Percentiles rank a stretch among this genome's conserved stretches.
These are phyloP conservation scores for Ryuthela nishihirai DNA, from an alignment of 2,888 invertebrate genomes.

Conservation along the genomic window DNA sequence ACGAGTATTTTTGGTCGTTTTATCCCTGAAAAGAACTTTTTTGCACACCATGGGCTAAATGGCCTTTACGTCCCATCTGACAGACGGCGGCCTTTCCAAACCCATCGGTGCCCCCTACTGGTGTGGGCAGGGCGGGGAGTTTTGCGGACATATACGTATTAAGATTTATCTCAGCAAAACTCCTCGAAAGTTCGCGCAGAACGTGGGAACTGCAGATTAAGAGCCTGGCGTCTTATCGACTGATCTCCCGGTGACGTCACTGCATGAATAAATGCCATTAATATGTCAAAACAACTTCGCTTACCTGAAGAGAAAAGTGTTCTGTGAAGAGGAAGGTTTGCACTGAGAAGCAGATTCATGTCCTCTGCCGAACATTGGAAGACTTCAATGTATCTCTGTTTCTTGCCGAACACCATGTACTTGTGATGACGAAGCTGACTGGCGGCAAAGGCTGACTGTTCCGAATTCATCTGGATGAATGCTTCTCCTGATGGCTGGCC, in stretches of 20 bases:
- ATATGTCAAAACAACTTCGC: too few species aligned
- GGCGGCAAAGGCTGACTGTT: constrained; percentile 83
- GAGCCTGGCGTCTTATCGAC: too few species aligned
- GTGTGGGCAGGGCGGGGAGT: too few species aligned
- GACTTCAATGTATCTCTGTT: constrained; percentile 95
- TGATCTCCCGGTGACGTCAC: too few species aligned
- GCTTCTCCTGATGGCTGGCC: constrained; percentile 98
- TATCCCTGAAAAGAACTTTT: too few species aligned
- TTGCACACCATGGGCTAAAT: too few species aligned
- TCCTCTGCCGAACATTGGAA: constrained; percentile 99
- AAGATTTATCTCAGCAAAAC: constrained; percentile 4
- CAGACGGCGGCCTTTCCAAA: too few species aligned
- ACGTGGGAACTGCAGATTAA: too few species aligned
- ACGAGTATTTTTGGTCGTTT: too few species aligned
- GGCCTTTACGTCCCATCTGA: too few species aligned
- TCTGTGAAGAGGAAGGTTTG: constrained; percentile 60
- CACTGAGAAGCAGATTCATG: constrained; percentile 94
- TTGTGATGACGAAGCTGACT: constrained; percentile 92
- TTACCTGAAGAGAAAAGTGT: constrained; percentile 57
- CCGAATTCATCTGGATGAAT: constrained; percentile 98
- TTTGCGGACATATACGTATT: too few species aligned
- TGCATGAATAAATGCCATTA: constrained; percentile 42
- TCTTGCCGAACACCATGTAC: constrained; percentile 93
- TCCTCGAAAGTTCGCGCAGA: not conserved
- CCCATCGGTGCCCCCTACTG: too few species aligned